Conservation (phyloP, 2,797 vertebrate species). For the Cirrhinus molitorella region DNA sequence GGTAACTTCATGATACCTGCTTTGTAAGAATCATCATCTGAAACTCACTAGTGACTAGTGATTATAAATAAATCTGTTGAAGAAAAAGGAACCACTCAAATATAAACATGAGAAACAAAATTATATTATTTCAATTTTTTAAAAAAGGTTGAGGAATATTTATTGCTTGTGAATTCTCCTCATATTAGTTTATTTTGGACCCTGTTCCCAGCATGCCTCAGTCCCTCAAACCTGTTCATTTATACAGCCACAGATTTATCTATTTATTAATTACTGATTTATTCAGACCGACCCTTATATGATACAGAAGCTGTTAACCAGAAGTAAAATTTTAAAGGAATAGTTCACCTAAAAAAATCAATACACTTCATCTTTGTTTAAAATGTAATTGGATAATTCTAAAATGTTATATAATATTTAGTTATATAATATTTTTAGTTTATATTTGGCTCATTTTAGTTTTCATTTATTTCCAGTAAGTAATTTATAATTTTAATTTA, state of each 20-base stretch:
- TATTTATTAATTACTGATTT: background rate
- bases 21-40: too few species aligned
- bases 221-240: background rate
- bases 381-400: background rate
- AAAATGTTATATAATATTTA: too few species aligned
- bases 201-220: conserved; percentile 25
- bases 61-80: too few species aligned
- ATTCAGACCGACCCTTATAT: background rate
- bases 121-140: background rate
- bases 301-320: background rate
- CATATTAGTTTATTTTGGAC: background rate
- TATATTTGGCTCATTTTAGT: background rate
- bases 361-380: background rate
- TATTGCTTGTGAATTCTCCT: background rate
- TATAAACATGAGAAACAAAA: background rate
- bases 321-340: background rate
- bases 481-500: background rate
- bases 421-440: background rate
- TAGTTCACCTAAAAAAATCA: background rate
- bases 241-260: background rate
- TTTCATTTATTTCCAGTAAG: background rate
- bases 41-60: too few species aligned
- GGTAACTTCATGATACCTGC: background rate
- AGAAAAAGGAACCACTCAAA: background rate
- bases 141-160: background rate